A percentile compares a stretch with the other conserved stretches of the same genome.
Evolutionary conservation across 1,140 invertebrate species (phyloP).

Genomic region (Drosophila tsacasi): DNA sequence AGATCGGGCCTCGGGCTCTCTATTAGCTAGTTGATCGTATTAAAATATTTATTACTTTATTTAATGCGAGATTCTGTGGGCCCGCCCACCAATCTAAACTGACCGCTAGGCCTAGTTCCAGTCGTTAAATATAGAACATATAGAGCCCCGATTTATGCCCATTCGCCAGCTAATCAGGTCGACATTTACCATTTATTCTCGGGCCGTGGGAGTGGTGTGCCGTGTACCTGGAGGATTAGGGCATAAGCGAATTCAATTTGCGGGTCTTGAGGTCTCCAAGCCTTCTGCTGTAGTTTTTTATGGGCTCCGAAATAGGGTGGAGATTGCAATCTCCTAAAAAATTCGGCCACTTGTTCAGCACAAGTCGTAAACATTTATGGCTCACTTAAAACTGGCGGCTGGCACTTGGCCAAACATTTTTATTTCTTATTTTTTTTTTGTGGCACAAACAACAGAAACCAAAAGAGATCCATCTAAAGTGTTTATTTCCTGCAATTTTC

Average conservation of each 20-base stretch:
- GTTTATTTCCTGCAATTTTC: conserved; percentile 56
- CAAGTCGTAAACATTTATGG: conserved; percentile 28
- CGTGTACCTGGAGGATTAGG: background rate
- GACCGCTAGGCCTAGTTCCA: background rate
- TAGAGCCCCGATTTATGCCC: conserved; percentile 21
- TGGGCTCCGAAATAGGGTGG: conserved; percentile 6
- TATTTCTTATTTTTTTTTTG: conserved; percentile 2
- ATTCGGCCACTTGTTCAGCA: conserved; percentile 8
- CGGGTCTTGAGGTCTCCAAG: conserved; percentile 2
- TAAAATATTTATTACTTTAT: conserved; percentile 39
- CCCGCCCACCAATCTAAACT: conserved; percentile 7
- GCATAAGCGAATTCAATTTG: conserved; percentile 37
- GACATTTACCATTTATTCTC: conserved; percentile 8
- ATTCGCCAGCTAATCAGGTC: conserved; percentile 39
- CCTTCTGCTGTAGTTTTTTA: conserved; percentile 8
- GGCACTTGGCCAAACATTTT: conserved; percentile 5
- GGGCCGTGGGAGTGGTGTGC: conserved; percentile 7
- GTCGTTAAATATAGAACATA: conserved; percentile 28
- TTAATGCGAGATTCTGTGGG: conserved; percentile 30
- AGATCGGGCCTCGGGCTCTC: conserved; percentile 2
- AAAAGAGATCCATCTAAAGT: conserved; percentile 45
- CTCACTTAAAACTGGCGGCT: conserved; percentile 21
- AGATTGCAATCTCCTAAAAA: background rate
- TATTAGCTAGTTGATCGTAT: conserved; percentile 27
- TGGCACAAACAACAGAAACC: conserved; percentile 8